Conservation (phyloP, 2,888 invertebrate genomes). For the Teleogryllus oceanicus region DNA sequence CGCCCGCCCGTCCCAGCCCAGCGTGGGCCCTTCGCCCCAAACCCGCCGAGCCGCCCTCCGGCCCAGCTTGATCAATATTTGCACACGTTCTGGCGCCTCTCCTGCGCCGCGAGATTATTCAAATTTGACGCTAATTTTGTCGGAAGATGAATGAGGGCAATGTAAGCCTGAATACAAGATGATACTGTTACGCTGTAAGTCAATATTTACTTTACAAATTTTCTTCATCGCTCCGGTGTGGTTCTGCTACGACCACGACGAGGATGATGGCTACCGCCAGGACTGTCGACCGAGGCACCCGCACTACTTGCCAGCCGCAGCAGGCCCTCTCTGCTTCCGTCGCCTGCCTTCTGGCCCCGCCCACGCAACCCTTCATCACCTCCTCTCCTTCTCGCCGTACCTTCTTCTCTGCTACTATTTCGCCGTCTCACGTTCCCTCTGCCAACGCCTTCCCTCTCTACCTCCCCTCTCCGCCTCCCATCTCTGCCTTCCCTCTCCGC, state of each 20-base stretch:
- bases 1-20: too few species aligned
- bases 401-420: too few species aligned
- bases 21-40: background rate
- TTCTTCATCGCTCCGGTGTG: background rate
- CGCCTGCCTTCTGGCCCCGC: too few species aligned
- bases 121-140: slow-evolving; percentile 18
- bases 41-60: background rate
- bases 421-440: too few species aligned
- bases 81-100: background rate
- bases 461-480: too few species aligned
- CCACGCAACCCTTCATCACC: too few species aligned
- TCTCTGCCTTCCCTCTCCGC: too few species aligned
- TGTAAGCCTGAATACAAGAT: slow-evolving; percentile 18
- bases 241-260: background rate
- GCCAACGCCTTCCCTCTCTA: too few species aligned
- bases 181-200: slow-evolving; percentile 9
- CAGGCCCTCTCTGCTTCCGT: too few species aligned
- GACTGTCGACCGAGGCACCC: too few species aligned
- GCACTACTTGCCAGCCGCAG: too few species aligned
- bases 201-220: slow-evolving; percentile 10
- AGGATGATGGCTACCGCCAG: background rate
- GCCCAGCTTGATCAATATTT: slow-evolving; percentile 1
- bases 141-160: slow-evolving; percentile 9
- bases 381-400: too few species aligned
- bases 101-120: slow-evolving; percentile 6